A percentile compares a stretch with the other conserved stretches of the same genome.
Evolutionary conservation across 2,797 vertebrate genomes (phyloP).

Genomic region (Corythornis leucogaster): DNA sequence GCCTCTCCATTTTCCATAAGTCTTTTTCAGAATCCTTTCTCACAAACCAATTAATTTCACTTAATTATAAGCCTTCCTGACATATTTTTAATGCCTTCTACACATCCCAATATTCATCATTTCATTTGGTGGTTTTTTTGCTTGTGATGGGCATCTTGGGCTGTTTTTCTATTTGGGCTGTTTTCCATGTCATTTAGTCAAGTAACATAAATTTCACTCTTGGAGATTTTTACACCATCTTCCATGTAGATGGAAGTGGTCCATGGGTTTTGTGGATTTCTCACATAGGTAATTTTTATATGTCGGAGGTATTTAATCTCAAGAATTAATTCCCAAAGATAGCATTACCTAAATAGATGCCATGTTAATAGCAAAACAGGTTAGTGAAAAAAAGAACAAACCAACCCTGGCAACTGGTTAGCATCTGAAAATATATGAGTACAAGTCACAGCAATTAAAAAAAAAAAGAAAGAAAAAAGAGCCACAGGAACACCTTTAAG

Average conservation of each 20-base stretch:
- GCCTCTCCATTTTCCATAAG: not conserved
- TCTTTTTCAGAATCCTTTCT: not conserved
- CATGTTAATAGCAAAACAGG: not conserved
- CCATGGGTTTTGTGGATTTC: not conserved
- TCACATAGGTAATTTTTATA: not conserved
- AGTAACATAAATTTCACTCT: not conserved
- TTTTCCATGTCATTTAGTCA: not conserved
- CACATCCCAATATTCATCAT: not conserved
- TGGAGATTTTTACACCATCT: not conserved
- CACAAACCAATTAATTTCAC: not conserved
- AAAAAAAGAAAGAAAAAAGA: not conserved
- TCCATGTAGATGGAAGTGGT: not conserved
- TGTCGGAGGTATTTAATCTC: not conserved
- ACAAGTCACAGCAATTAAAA: not conserved
- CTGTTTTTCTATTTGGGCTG: not conserved
- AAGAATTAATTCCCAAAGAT: not conserved
- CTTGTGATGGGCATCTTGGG: not conserved
- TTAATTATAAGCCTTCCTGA: not conserved
- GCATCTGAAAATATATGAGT: not conserved
- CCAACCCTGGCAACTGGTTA: not conserved
- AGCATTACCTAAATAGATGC: not conserved
- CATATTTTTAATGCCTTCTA: not conserved
- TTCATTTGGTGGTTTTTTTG: not conserved
- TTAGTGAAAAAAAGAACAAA: not conserved
- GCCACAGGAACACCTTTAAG: not conserved